A percentile compares a stretch with the other conserved stretches of the same genome.
Evolutionary conservation across 2,797 vertebrate genomes (phyloP).

Genomic region (Phoxinus dragarum): DNA sequence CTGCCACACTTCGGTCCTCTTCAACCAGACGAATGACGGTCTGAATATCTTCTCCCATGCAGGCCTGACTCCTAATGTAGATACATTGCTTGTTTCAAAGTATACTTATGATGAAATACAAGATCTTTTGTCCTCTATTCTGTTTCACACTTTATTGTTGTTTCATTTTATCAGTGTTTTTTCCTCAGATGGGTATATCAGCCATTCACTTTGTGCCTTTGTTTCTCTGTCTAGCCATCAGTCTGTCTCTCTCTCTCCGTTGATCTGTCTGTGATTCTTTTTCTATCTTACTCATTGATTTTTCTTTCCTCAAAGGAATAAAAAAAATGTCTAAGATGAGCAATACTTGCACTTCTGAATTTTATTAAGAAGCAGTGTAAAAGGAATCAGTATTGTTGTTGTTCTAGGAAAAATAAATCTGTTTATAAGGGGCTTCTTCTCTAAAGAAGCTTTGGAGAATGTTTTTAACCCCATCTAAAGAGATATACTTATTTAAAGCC

Average conservation of each 20-base stretch:
- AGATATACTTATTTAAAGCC: neutral
- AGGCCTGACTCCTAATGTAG: constrained; percentile 64
- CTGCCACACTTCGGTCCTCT: constrained; percentile 66
- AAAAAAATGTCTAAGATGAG: constrained; percentile 4
- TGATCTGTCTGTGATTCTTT: constrained; percentile 25
- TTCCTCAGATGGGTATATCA: neutral
- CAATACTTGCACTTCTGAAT: constrained; percentile 26
- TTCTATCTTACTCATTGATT: constrained; percentile 36
- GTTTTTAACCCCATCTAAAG: neutral
- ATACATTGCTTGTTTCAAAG: constrained; percentile 59
- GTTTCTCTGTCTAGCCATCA: constrained; percentile 33
- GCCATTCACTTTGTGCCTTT: constrained; percentile 35
- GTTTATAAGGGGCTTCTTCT: neutral
- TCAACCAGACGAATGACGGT: constrained; percentile 60
- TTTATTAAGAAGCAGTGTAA: constrained; percentile 7
- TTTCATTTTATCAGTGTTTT: constrained; percentile 7
- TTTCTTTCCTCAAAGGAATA: constrained; percentile 26
- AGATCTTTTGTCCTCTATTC: constrained; percentile 16
- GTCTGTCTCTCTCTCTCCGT: constrained; percentile 36
- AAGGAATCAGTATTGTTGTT: constrained; percentile 31
- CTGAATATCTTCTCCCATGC: constrained; percentile 57
- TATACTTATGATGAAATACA: constrained; percentile 50
- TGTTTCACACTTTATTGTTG: constrained; percentile 20
- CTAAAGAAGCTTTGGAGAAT: neutral
- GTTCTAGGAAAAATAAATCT: neutral